Conservation (phyloP, 2,888 invertebrate genomes). For the Nephrotoma guestfalica region DNA sequence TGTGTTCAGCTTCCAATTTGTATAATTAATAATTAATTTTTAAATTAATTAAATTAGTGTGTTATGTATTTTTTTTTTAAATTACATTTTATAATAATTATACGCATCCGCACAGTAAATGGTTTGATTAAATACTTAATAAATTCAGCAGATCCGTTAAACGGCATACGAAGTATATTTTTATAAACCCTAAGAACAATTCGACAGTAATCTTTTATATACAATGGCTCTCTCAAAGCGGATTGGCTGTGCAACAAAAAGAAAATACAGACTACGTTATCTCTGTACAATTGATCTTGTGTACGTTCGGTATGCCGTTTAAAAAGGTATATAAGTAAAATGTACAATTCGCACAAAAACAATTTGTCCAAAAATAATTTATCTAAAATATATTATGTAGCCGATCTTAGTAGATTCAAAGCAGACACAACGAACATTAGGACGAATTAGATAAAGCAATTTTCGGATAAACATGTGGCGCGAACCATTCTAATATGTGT, state of each 20-base stretch:
- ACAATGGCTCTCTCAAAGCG: not conserved
- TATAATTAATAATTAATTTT: not conserved
- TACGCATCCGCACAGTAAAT: not conserved
- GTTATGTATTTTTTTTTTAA: not conserved
- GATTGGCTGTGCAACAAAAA: not conserved
- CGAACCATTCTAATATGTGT: too few relatives aligned
- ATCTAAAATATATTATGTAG: too few relatives aligned
- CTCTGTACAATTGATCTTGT: not conserved
- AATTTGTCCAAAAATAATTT: too few relatives aligned
- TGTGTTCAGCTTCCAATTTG: not conserved
- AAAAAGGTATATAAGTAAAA: too few relatives aligned
- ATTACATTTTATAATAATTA: not conserved
- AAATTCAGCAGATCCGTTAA: not conserved
- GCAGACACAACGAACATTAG: too few relatives aligned
- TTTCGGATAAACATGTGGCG: too few relatives aligned
- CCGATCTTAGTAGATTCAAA: too few relatives aligned
- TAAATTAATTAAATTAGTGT: not conserved
- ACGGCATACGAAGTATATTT: not conserved
- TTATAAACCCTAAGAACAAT: not conserved
- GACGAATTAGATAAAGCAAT: too few relatives aligned
- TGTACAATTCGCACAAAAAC: too few relatives aligned
- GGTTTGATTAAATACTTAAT: not conserved
- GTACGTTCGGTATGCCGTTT: not conserved
- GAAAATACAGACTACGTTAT: not conserved
- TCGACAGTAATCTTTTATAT: not conserved